Evolutionary conservation across 2,797 vertebrate genomes (phyloP).

Genomic region (Clarias platycephalus): DNA sequence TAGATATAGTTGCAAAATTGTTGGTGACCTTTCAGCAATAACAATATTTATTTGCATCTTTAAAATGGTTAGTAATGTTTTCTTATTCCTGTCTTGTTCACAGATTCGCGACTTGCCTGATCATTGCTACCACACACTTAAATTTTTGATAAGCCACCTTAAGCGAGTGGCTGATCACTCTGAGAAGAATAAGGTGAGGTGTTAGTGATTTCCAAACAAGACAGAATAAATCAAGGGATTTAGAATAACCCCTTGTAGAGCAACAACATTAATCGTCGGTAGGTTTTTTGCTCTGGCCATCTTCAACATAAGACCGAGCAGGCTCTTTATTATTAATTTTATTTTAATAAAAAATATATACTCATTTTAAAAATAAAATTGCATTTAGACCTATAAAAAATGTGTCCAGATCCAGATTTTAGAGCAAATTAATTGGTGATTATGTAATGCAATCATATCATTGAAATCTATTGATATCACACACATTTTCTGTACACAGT

Average conservation of each 20-base stretch:
- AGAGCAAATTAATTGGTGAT: background rate
- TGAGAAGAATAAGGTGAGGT: slow-evolving; percentile 89
- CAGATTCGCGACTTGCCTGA: slow-evolving; percentile 89
- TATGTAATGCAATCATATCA: no score
- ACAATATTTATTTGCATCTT: background rate
- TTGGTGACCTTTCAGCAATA: background rate
- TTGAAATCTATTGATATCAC: background rate
- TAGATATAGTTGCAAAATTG: background rate
- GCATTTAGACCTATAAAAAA: background rate
- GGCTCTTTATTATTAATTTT: background rate
- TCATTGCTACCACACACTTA: slow-evolving; percentile 90
- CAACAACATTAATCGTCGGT: background rate
- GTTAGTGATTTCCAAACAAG: background rate
- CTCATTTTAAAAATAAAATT: background rate
- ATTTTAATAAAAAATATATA: background rate
- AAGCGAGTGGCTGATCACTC: slow-evolving; percentile 91
- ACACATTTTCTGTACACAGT: background rate
- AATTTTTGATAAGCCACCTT: slow-evolving; percentile 88
- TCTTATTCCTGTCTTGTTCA: background rate
- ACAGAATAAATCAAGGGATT: background rate
- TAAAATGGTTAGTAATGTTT: background rate
- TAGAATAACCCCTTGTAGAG: background rate
- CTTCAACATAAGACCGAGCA: background rate
- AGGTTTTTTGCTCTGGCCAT: background rate
- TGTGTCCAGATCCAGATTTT: background rate